Base-by-base conservation (phyloP, 2,113 vertebrate species). In the Symphodus melops region DNA sequence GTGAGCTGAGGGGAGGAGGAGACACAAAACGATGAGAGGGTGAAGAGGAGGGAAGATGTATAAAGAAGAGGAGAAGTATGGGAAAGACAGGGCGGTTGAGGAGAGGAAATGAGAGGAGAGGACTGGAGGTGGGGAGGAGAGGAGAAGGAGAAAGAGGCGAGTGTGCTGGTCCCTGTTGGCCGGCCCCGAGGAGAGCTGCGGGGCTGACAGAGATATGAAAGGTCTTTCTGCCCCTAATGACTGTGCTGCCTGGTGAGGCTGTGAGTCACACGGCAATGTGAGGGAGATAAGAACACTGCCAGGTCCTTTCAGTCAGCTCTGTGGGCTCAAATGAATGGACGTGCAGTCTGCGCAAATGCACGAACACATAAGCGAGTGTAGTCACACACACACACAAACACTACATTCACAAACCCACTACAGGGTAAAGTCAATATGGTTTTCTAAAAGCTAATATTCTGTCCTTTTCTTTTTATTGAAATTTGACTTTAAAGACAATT, bases 191-290 rank as follows among this genome's bases (percentile, higher is more conserved):
- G 75, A 84, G 72, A 82, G 83, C 91, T 78, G 75, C 65, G 82
- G 83, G 85, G 82, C 74, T 74, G 77, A 81, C 71, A 66, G 78
- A 88, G 89, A 90, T 87, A 90, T 87, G 87, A 92, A 91, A 92
- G 89, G 88, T 89, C 84, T 86, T 79, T 85, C 79, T 59, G 77
- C 77, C 88, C 82, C 85, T 89, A 90, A 90, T 91, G 88, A 85
- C 85, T 86, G 69, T 54, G 69, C 83, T 82, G 89, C 68, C 69
- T 84, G 81, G 68, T 85, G 71, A 79, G 68, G 73, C 85, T 62
- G 77, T 87, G 87, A 92, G 79, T 91, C 88, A 88, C 63, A 75
- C 80, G 49, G 77, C 84, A 88, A 81, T 76, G 77, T 76, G 88
- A 81, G 76, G 60, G 33, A 82, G 86, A 92, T 86, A 91, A 84